A percentile compares a stretch with the other conserved stretches of the same genome.
phyloP scores from a whole-genome alignment of 2,113 vertebrate genomes.

The Hiodon tergisus region DNA sequence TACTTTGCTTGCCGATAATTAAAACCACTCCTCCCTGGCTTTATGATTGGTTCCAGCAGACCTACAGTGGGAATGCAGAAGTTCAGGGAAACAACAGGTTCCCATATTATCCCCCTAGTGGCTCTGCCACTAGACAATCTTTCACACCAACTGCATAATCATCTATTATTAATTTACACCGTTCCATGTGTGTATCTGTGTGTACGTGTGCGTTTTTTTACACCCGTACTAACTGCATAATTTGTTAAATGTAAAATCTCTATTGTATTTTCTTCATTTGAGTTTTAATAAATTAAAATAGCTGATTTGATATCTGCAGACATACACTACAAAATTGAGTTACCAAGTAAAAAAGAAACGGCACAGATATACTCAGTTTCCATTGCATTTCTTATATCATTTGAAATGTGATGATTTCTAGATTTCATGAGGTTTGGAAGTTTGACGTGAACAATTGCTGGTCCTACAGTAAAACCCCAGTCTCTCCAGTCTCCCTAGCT shows the following conservation, averaged over 20 bases:
- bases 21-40: constrained; percentile 35
- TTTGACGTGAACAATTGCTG: constrained; percentile 50
- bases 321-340: neutral
- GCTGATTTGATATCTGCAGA: neutral
- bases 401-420: constrained; percentile 15
- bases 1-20: constrained; percentile 35
- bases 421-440: constrained; percentile 53
- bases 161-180: constrained; percentile 3
- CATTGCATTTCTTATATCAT: neutral
- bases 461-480: constrained; percentile 38
- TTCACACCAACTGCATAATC: neutral
- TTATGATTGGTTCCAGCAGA: constrained; percentile 24
- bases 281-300: neutral
- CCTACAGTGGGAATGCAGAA: constrained; percentile 21
- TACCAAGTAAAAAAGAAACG: neutral
- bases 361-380: constrained; percentile 7
- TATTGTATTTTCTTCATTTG: neutral
- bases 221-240: neutral
- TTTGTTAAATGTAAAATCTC: neutral
- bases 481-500: constrained; percentile 40
- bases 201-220: constrained; percentile 2
- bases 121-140: neutral
- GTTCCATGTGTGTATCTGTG: neutral
- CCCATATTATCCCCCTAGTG: neutral
- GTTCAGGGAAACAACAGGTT: neutral